A percentile compares a stretch with the other conserved stretches of the same genome.
These are phyloP conservation scores for Pristionchus arcanus DNA, from an alignment of 2,888 invertebrate species.

Conservation along the genomic window DNA sequence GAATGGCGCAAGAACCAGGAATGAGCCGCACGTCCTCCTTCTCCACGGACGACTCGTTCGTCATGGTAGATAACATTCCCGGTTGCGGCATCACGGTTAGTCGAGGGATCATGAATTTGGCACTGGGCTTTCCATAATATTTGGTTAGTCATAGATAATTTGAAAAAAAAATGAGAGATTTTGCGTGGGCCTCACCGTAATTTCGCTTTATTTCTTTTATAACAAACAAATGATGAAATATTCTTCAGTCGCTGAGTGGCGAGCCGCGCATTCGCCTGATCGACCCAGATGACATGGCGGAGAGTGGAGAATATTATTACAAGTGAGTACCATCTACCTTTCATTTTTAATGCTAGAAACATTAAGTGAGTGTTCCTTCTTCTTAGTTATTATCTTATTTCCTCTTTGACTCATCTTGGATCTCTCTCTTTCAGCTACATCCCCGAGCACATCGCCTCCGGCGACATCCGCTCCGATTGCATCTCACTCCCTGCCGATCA, in stretches of 20 bases:
- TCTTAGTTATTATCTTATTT: no score
- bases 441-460: slow-evolving; percentile 47
- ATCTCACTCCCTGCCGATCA: slow-evolving; percentile 86
- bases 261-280: slow-evolving; percentile 63
- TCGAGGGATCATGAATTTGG: no score
- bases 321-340: background rate
- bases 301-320: slow-evolving; percentile 49
- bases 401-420: no score
- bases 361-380: no score
- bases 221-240: background rate
- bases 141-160: no score
- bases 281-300: slow-evolving; percentile 52
- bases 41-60: slow-evolving; percentile 74
- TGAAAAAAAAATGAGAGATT: no score
- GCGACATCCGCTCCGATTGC: slow-evolving; percentile 1
- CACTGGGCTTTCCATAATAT: no score
- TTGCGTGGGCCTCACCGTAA: no score
- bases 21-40: slow-evolving; percentile 4
- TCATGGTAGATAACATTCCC: slow-evolving; percentile 73
- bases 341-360: no score
- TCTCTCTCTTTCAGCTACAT: slow-evolving; percentile 1
- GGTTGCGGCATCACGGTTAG: slow-evolving; percentile 72
- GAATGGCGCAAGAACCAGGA: background rate
- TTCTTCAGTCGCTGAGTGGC: slow-evolving; percentile 56
- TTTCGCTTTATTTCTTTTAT: no score